These are phyloP conservation scores for Borostomias antarcticus DNA, from an alignment of 2,797 vertebrate species.

Conservation along the genomic window DNA sequence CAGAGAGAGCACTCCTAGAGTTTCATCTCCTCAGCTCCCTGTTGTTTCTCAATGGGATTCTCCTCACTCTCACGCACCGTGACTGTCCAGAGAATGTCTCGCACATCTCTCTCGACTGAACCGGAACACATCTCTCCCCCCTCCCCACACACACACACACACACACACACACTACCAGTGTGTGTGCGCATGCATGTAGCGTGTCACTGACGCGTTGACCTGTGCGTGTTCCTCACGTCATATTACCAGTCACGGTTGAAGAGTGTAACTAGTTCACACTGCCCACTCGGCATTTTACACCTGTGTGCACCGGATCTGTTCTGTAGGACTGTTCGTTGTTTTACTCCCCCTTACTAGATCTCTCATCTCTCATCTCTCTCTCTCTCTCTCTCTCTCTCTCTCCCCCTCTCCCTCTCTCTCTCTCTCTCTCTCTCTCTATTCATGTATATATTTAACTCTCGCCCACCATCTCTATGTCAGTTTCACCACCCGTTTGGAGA, in stretches of 20 bases:
- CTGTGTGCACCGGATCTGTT: conserved; percentile 11
- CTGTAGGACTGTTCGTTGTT: conserved; percentile 68
- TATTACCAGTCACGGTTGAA: conserved; percentile 29
- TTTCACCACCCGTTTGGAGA: no score
- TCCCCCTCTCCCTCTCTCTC: conserved; percentile 16
- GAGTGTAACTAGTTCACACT: conserved; percentile 29
- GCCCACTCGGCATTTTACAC: background rate
- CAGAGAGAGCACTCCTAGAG: conserved; percentile 8
- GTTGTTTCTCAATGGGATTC: conserved; percentile 35
- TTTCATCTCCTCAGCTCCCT: conserved; percentile 13
- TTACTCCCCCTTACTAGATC: conserved; percentile 86
- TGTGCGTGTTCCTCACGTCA: conserved; percentile 13
- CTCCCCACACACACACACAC: no score
- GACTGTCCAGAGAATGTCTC: conserved; percentile 16
- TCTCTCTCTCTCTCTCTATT: no score
- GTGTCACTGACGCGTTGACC: no score
- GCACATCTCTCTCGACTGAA: conserved; percentile 7
- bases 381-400: conserved; percentile 76
- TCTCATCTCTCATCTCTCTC: conserved; percentile 82
- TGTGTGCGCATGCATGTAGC: conserved; percentile 6
- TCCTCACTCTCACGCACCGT: conserved; percentile 20
- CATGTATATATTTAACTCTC: no score
- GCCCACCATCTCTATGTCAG: no score
- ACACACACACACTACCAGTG: background rate
- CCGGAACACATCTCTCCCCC: background rate